These are phyloP conservation scores for Sycophila texana DNA, from an alignment of 2,888 invertebrate genomes.

Conservation along the genomic window DNA sequence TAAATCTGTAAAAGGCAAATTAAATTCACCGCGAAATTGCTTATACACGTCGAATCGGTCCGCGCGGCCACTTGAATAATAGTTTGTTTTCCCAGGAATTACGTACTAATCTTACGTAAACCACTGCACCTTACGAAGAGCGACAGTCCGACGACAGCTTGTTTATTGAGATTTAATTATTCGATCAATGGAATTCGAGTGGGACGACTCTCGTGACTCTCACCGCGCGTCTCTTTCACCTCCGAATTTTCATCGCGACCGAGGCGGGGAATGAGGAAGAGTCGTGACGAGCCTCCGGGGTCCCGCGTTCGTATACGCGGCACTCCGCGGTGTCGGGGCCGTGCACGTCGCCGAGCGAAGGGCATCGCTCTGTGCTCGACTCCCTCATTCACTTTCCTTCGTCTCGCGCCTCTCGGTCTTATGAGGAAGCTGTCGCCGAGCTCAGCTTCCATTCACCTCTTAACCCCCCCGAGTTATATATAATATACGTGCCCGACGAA, in stretches of 20 bases:
- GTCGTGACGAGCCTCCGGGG: slow-evolving; percentile 46
- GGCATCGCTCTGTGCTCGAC: slow-evolving; percentile 8
- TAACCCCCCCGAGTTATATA: slow-evolving; percentile 12
- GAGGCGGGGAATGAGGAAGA: slow-evolving; percentile 55
- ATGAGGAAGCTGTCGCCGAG: slow-evolving; percentile 35
- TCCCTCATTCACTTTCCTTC: slow-evolving; percentile 43
- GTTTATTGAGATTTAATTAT: slow-evolving; percentile 33
- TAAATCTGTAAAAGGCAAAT: too few relatives aligned
- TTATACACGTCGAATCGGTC: too few relatives aligned
- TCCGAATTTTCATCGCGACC: slow-evolving; percentile 33
- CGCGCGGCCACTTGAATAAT: too few relatives aligned
- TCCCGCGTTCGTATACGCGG: slow-evolving; percentile 25
- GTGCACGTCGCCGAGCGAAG: slow-evolving; percentile 27
- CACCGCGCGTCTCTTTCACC: slow-evolving; percentile 18
- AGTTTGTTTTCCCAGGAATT: neutral
- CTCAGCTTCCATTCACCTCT: slow-evolving; percentile 29
- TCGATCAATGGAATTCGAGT: slow-evolving; percentile 11
- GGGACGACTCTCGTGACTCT: slow-evolving; percentile 15
- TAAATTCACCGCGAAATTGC: too few relatives aligned
- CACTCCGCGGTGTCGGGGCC: neutral
- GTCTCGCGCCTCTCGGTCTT: neutral
- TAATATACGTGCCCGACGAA: neutral
- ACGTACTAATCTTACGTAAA: neutral
- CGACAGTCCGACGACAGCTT: neutral
- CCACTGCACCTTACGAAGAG: neutral